A percentile compares a stretch with the other conserved stretches of the same genome.
Conservation (phyloP, 2,113 vertebrate species). For the Erpornis zantholeuca region DNA sequence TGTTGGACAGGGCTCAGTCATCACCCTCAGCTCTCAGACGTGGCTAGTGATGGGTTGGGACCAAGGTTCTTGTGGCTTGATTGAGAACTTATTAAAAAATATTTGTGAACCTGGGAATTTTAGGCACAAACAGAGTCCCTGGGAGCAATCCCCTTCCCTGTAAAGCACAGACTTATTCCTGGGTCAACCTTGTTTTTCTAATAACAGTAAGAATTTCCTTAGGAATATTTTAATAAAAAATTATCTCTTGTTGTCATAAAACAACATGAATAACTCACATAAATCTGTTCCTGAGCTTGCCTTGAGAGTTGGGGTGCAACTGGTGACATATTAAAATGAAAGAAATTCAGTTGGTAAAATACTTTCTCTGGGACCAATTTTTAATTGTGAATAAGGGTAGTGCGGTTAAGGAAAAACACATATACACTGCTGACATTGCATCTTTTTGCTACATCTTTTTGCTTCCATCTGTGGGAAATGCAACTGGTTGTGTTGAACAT, state of each 20-base stretch:
- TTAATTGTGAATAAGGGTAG: neutral
- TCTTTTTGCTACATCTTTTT: neutral
- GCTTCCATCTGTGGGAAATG: neutral
- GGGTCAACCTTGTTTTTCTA: neutral
- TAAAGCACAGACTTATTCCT: neutral
- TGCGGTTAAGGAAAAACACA: neutral
- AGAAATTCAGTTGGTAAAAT: neutral
- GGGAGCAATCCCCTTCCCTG: neutral
- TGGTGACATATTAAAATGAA: neutral
- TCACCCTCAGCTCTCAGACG: neutral
- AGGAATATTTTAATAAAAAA: neutral
- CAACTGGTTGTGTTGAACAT: neutral
- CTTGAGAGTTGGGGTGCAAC: neutral
- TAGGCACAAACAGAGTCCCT: neutral
- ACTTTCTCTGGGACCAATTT: neutral
- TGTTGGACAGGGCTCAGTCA: neutral
- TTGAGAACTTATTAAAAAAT: neutral
- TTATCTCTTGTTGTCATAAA: neutral
- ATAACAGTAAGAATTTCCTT: neutral
- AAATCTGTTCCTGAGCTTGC: neutral
- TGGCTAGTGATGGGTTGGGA: neutral
- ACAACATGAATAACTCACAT: neutral
- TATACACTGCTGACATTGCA: neutral
- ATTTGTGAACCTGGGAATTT: neutral
- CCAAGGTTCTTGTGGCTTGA: neutral